phyloP scores from a whole-genome alignment of 2,113 vertebrate species.

The Talpa occidentalis region DNA sequence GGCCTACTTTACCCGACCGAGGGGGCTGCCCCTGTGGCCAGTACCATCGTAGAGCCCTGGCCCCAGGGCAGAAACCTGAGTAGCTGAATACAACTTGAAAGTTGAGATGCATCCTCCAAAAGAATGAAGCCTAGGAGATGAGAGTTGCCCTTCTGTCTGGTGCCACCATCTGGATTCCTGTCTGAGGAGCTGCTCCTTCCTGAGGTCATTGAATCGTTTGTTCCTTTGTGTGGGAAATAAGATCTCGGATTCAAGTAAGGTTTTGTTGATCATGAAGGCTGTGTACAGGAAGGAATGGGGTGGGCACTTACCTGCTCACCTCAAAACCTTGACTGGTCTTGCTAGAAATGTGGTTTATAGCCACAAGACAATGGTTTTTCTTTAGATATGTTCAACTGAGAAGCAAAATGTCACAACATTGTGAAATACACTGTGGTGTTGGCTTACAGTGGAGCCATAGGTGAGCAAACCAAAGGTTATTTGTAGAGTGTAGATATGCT shows the following conservation, averaged over 20 bases:
- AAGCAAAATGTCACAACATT: background rate
- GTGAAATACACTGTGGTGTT: background rate
- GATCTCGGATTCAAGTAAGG: background rate
- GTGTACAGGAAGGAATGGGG: background rate
- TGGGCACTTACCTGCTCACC: background rate
- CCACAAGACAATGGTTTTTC: slow-evolving; percentile 21
- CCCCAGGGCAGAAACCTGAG: background rate
- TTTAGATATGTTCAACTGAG: background rate
- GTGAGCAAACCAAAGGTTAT: background rate
- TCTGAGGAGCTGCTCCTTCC: slow-evolving; percentile 16
- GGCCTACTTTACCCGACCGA: background rate
- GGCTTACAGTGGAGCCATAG: background rate
- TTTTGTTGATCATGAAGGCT: slow-evolving; percentile 9
- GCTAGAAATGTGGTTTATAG: background rate
- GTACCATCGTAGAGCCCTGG: background rate
- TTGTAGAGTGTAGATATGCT: background rate
- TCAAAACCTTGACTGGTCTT: slow-evolving; percentile 5
- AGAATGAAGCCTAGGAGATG: background rate
- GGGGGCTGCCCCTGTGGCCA: background rate
- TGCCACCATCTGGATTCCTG: background rate
- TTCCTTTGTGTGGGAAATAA: slow-evolving; percentile 28
- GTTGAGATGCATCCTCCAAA: background rate
- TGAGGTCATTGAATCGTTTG: background rate
- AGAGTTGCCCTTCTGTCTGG: background rate
- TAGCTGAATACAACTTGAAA: background rate